Percentiles rank a stretch among this genome's conserved stretches.
Conservation (phyloP, 2,888 invertebrate species). For the Pandemis corylana region DNA sequence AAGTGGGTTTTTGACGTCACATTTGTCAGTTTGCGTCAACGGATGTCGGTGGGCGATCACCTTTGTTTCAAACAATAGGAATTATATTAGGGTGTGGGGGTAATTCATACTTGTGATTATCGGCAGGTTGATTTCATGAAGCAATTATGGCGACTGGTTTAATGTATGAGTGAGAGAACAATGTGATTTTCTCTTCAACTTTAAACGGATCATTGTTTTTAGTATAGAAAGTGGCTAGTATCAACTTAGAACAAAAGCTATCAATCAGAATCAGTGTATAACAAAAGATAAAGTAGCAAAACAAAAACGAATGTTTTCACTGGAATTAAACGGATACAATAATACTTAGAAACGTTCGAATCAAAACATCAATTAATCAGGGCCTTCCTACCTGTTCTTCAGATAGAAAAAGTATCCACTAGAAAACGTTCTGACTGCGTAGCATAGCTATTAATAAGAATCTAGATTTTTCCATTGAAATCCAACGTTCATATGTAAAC, state of each 20-base stretch:
- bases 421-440: not conserved
- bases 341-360: too few relatives aligned
- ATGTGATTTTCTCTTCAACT: too few relatives aligned
- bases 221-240: too few relatives aligned
- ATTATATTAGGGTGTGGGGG: constrained; percentile 17
- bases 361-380: too few relatives aligned
- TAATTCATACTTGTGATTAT: constrained; percentile 8
- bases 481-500: not conserved
- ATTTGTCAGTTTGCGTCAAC: constrained; percentile 36
- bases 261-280: too few relatives aligned
- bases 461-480: not conserved
- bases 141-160: not conserved
- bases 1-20: constrained; percentile 34
- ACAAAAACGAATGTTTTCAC: too few relatives aligned
- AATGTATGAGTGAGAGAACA: not conserved
- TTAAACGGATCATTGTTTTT: too few relatives aligned
- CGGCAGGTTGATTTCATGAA: not conserved
- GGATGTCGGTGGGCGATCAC: constrained; percentile 41
- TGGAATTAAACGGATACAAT: too few relatives aligned
- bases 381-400: too few relatives aligned
- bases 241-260: too few relatives aligned
- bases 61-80: constrained; percentile 33
- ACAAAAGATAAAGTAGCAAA: too few relatives aligned
- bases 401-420: not conserved
- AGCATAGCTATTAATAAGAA: not conserved